phyloP scores from a whole-genome alignment of 2,797 vertebrate species.

The Clarias laeviceps region DNA sequence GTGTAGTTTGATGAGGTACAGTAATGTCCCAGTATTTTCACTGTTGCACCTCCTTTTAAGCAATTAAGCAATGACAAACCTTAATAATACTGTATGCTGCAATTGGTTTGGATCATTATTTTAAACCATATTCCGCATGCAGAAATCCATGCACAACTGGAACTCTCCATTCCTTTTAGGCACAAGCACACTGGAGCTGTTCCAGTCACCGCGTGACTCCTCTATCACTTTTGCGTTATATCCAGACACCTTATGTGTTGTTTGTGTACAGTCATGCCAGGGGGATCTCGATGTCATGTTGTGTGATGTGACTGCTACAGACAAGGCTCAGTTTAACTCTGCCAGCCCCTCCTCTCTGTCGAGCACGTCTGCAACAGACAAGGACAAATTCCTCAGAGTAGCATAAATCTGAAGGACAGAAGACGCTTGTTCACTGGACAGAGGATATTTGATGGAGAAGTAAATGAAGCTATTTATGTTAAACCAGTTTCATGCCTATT shows the following conservation, averaged over 20 bases:
- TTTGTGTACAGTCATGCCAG: not conserved
- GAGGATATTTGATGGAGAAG: not conserved
- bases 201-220: not conserved
- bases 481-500: not conserved
- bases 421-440: not conserved
- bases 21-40: not conserved
- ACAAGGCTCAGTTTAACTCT: not conserved
- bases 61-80: not conserved
- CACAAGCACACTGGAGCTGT: not conserved
- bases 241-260: not conserved
- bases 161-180: not conserved
- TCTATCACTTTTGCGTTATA: not conserved
- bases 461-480: not conserved
- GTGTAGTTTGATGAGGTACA: not conserved
- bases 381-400: not conserved
- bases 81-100: not conserved
- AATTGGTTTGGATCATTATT: not conserved
- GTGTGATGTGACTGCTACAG: not conserved
- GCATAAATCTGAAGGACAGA: conserved; percentile 14
- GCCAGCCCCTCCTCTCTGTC: not conserved
- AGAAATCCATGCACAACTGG: not conserved
- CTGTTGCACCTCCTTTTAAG: not conserved
- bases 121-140: not conserved
- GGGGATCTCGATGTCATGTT: not conserved
- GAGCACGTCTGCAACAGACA: too few species aligned